Percentiles rank a stretch among this genome's conserved stretches.
These are phyloP conservation scores for Cheirogaleus major DNA, from an alignment of 2,797 vertebrate species.

Conservation along the genomic window DNA sequence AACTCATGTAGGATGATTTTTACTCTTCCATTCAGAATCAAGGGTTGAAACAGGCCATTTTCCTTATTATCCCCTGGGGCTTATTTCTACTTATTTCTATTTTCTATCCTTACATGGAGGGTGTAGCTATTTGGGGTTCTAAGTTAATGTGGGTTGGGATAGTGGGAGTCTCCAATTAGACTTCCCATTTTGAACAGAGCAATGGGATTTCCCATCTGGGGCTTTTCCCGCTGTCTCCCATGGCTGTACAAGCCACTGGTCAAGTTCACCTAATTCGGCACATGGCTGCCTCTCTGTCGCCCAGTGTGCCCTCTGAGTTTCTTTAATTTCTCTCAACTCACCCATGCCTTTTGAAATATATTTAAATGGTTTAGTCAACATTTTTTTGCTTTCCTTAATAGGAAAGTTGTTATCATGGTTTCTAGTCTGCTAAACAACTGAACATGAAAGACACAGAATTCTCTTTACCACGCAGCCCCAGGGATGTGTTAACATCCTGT, in stretches of 20 bases:
- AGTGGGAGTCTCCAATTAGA: background rate
- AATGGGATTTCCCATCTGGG: background rate
- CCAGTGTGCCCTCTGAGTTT: background rate
- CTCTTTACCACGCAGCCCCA: background rate
- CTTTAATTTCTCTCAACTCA: background rate
- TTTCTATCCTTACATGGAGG: background rate
- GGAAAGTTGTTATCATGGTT: background rate
- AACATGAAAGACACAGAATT: background rate
- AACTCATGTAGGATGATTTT: background rate
- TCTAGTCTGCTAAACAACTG: background rate
- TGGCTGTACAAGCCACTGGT: background rate
- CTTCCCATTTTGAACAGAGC: background rate
- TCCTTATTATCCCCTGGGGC: background rate
- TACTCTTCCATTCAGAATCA: background rate
- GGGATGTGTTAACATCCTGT: background rate
- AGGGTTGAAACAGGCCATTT: background rate
- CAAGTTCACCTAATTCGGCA: background rate
- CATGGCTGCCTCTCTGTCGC: background rate
- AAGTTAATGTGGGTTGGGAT: background rate
- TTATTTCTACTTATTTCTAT: background rate
- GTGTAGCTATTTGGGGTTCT: background rate
- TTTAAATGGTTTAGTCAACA: background rate
- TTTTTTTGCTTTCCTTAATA: background rate
- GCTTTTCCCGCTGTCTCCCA: background rate
- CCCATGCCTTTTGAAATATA: background rate